Percentiles rank a stretch among this genome's conserved stretches.
Conservation (phyloP, 2,113 vertebrate genomes). For the Harpagus bidentatus region DNA sequence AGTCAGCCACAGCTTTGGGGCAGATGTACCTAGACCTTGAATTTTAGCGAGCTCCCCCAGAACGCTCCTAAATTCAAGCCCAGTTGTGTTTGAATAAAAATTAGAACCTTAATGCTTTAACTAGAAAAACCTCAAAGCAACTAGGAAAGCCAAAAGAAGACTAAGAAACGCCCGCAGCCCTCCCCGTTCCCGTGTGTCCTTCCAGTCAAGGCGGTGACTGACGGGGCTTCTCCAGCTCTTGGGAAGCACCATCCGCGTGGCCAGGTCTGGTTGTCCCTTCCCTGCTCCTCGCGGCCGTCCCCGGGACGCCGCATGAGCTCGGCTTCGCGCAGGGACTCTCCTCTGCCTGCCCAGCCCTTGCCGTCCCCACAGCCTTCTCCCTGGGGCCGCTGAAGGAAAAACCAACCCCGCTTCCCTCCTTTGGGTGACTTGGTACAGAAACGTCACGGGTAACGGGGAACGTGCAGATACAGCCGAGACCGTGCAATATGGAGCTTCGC, state of each 20-base stretch:
- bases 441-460: background rate
- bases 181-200: background rate
- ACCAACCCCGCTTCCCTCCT: background rate
- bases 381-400: background rate
- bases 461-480: background rate
- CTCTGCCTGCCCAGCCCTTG: background rate
- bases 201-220: background rate
- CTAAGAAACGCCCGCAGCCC: fast-evolving
- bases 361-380: background rate
- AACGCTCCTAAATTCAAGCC: background rate
- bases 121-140: background rate
- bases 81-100: background rate
- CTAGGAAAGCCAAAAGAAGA: background rate
- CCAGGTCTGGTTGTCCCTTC: background rate
- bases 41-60: background rate
- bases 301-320: background rate
- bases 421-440: background rate
- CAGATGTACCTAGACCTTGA: background rate
- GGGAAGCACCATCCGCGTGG: fast-evolving
- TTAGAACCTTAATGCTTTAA: background rate
- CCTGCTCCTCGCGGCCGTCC: background rate
- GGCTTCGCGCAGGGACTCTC: fast-evolving
- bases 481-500: fast-evolving
- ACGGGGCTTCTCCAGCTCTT: background rate
- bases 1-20: background rate